Conservation (phyloP, 2,888 invertebrate genomes). For the Aleiodes alternator region DNA sequence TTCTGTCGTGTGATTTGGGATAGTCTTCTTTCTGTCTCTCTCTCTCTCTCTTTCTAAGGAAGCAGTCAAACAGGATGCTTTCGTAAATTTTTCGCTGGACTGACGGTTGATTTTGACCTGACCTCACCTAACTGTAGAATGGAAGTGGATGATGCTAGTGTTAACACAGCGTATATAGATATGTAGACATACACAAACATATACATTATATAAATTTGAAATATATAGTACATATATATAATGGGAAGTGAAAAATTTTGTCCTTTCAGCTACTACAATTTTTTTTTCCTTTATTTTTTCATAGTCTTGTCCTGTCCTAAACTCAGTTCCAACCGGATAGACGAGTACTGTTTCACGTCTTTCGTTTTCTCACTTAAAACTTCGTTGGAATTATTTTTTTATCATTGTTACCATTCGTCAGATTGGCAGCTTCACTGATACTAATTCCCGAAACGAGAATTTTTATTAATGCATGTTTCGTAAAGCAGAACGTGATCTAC, state of each 20-base stretch:
- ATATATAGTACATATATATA: neutral
- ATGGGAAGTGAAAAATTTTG: constrained; percentile 3
- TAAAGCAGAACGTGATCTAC: too few species aligned
- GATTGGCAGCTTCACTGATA: constrained; percentile 23
- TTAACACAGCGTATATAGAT: neutral
- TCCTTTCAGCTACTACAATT: neutral
- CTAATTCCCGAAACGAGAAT: neutral
- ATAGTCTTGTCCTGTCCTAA: constrained; percentile 16
- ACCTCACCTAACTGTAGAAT: constrained; percentile 47
- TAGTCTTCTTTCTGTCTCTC: neutral
- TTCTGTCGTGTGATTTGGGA: too few species aligned
- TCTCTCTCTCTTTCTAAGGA: neutral
- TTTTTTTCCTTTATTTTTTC: neutral
- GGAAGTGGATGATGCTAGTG: neutral
- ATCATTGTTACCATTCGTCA: constrained; percentile 1
- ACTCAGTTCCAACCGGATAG: constrained; percentile 37
- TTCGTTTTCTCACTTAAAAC: neutral
- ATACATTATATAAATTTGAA: neutral
- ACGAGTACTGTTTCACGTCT: constrained; percentile 23
- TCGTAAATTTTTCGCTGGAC: constrained; percentile 25
- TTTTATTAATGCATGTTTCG: too few species aligned
- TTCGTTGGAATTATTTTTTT: constrained; percentile 5
- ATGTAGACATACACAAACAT: neutral
- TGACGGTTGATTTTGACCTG: constrained; percentile 50
- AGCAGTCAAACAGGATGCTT: constrained; percentile 31